Percentiles rank a stretch among this genome's conserved stretches.
phyloP scores from a whole-genome alignment of 2,113 vertebrate species.

The Pampusana beccarii region DNA sequence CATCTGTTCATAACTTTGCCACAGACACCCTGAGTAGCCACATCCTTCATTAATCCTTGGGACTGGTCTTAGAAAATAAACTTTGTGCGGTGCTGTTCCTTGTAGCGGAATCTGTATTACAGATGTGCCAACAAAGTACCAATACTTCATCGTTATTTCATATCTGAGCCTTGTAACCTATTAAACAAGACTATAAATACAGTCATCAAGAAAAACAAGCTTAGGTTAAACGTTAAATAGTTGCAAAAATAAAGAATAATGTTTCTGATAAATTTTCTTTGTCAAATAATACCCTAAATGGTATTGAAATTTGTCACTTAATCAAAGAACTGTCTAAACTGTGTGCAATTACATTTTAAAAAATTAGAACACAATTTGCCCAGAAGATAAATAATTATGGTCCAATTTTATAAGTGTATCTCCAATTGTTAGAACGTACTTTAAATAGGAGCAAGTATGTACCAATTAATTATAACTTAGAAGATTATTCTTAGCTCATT shows the following conservation, averaged over 20 bases:
- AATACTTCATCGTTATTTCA: background rate
- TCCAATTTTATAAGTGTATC: conserved; percentile 68
- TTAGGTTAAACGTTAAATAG: conserved; percentile 19
- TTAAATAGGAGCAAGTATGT: conserved; percentile 67
- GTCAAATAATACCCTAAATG: conserved; percentile 43
- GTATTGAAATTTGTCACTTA: conserved; percentile 58
- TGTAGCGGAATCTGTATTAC: background rate
- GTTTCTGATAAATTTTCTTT: conserved; percentile 51
- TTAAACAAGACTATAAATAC: conserved; percentile 13
- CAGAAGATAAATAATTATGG: conserved; percentile 72
- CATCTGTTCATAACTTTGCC: background rate
- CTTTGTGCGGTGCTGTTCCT: background rate
- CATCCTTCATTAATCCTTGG: background rate
- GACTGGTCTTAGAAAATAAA: background rate
- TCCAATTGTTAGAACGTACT: conserved; percentile 62
- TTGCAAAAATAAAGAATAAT: conserved; percentile 37
- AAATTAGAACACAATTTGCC: conserved; percentile 70
- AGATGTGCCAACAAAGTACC: background rate
- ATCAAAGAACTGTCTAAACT: conserved; percentile 64
- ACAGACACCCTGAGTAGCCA: background rate
- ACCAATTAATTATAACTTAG: conserved; percentile 71
- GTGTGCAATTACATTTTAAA: conserved; percentile 59
- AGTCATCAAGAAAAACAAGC: conserved; percentile 11
- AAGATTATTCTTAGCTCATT: conserved; percentile 67
- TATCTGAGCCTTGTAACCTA: background rate